A percentile compares a stretch with the other conserved stretches of the same genome.
phyloP scores from a whole-genome alignment of 2,797 vertebrate genomes.

The Xiphorhynchus erythropygius region DNA sequence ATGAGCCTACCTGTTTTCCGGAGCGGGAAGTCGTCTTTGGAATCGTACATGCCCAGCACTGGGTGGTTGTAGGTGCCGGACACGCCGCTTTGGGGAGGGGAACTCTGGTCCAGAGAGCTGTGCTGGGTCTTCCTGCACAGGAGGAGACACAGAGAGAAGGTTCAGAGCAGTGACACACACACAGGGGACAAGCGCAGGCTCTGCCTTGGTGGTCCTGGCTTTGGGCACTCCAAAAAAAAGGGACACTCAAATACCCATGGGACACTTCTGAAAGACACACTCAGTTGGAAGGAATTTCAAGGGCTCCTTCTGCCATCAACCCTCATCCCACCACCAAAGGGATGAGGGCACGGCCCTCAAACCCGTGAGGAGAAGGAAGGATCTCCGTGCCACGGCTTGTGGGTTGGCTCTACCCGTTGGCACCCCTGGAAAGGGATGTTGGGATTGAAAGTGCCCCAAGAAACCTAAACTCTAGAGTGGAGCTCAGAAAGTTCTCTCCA shows the following conservation, averaged over 20 bases:
- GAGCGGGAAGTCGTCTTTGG: constrained; percentile 97
- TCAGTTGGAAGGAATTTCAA: too few relatives aligned
- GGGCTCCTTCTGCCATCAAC: too few relatives aligned
- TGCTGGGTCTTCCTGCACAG: constrained; percentile 93
- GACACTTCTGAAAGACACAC: too few relatives aligned
- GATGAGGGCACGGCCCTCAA: too few relatives aligned
- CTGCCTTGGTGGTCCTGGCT: neutral
- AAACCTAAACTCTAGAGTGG: neutral
- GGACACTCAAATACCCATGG: neutral
- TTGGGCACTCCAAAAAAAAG: neutral
- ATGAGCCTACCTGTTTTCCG: constrained; percentile 89
- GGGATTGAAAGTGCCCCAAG: neutral
- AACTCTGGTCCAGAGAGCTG: constrained; percentile 97
- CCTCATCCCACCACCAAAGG: too few relatives aligned
- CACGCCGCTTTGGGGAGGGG: constrained; percentile 91
- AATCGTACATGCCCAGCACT: constrained; percentile 92
- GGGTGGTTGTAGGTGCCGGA: constrained; percentile 91
- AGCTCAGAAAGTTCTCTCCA: neutral
- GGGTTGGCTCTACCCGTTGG: neutral
- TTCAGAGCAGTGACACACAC: neutral
- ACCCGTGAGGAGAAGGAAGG: too few relatives aligned
- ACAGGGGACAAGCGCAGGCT: fast-evolving
- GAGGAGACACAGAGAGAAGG: neutral
- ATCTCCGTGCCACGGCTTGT: too few relatives aligned
- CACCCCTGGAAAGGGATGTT: neutral